Evolutionary conservation across 2,888 invertebrate species (phyloP).

Genomic region (Harpagoxenus sublaevis): DNA sequence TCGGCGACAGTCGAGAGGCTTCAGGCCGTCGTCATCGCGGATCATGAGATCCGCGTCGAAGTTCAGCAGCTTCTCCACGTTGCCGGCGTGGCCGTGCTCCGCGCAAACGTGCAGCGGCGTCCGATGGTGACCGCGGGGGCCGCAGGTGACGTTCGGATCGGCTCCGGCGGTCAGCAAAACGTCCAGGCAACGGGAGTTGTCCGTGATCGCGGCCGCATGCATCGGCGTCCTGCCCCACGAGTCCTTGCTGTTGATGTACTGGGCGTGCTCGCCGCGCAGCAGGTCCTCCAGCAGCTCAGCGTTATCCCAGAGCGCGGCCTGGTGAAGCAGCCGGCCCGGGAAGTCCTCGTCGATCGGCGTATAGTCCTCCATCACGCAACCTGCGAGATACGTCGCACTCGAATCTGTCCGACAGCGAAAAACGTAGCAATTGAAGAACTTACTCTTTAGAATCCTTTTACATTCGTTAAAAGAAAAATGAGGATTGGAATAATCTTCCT

Average conservation of each 20-base stretch:
- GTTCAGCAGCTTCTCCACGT: constrained; percentile 90
- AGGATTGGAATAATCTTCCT: neutral
- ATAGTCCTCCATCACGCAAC: constrained; percentile 88
- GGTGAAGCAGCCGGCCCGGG: constrained; percentile 92
- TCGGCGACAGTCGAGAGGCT: constrained; percentile 91
- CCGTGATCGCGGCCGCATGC: constrained; percentile 94
- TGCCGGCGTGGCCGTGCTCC: constrained; percentile 92
- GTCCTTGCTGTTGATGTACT: constrained; percentile 91
- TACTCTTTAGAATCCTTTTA: neutral
- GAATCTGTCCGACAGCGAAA: neutral
- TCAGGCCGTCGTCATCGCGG: constrained; percentile 90
- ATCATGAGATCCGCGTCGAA: constrained; percentile 90
- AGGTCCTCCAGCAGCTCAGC: constrained; percentile 94
- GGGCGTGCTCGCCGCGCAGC: constrained; percentile 89
- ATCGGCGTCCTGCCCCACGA: constrained; percentile 92
- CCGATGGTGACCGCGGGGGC: constrained; percentile 90
- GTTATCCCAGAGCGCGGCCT: constrained; percentile 96
- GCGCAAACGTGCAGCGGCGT: constrained; percentile 94
- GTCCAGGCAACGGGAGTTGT: constrained; percentile 91
- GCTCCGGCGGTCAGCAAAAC: constrained; percentile 92
- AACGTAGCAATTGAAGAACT: neutral
- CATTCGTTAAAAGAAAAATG: neutral
- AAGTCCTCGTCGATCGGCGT: constrained; percentile 94
- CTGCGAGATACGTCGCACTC: constrained; percentile 46
- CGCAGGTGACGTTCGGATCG: constrained; percentile 90